These are phyloP conservation scores for Triops cancriformis DNA, from an alignment of 1,140 invertebrate species.

Conservation along the genomic window DNA sequence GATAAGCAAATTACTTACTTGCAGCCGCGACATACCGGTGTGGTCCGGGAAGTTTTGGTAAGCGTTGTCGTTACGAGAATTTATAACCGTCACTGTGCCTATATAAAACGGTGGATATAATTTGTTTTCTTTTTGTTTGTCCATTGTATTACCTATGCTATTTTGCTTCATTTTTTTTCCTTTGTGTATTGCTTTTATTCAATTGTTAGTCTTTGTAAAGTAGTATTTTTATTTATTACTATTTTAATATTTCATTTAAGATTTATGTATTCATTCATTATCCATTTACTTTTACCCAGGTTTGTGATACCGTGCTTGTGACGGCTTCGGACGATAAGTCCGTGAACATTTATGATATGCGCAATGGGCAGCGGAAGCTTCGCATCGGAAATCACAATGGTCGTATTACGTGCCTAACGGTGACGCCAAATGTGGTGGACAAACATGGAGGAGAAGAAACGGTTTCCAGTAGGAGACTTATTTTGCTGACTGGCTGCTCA, in stretches of 20 bases:
- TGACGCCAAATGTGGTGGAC: neutral
- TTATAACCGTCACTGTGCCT: too few species aligned
- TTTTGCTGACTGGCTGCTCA: neutral
- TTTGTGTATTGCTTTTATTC: too few species aligned
- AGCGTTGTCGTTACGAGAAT: neutral
- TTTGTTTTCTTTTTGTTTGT: too few species aligned
- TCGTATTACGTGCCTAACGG: neutral
- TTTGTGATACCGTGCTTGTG: neutral
- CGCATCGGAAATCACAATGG: neutral
- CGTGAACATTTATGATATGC: neutral
- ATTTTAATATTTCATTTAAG: neutral
- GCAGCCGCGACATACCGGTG: neutral
- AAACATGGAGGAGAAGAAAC: neutral
- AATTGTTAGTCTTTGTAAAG: too few species aligned
- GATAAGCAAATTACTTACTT: neutral
- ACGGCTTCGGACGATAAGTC: neutral
- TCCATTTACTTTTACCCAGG: neutral
- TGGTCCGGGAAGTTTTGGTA: neutral
- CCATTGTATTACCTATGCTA: too few species aligned
- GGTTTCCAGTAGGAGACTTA: neutral
- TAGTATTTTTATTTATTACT: too few species aligned
- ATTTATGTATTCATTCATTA: neutral
- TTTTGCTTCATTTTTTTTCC: too few species aligned
- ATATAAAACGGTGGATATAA: too few species aligned
- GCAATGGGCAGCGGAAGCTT: neutral